Base-by-base conservation (phyloP, 2,888 invertebrate species). In the Drosophila suboccidentalis region DNA sequence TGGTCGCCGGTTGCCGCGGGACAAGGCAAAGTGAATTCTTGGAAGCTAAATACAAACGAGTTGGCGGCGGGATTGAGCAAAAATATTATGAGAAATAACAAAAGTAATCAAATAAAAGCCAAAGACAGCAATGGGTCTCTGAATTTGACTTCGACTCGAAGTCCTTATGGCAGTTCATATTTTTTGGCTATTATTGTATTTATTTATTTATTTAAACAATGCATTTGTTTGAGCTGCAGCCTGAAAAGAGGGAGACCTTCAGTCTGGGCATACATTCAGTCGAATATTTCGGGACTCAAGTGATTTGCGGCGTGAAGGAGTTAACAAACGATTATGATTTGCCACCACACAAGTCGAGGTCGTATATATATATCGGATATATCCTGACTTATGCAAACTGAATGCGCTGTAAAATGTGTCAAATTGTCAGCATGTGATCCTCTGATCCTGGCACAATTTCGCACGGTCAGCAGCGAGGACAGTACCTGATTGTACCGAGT, bases 31-130 rank as follows among this genome's bases (percentile, higher is more conserved):
- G 44, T 69, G 39, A 67, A 64, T 87, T 86, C 85, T 47, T 51
- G 59, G 85, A 86, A 85, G 76, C 71, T 75, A 78, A 78, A 74
- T 67, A 83, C 81, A 82, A 76, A 77, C 65, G 72, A 83, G 80
- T 77, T 64, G 78, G 63, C 71, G 74, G 47, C 67, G 46, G 49
- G 57, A 71, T 70, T 69, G 67, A 73, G 88, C 86, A 62, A 86
- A 86, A 86, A 86, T 87, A 87, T 86, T 86, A 71, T 87, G 86
- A 83, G 83, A 87, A 88, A 81, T 61, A 86, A 86, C 85, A 86
- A 60, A 60, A 68, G 75, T 76, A 75, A 82, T 86, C 80, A 78
- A 83, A 74, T 66, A 80, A 70, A 66, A 70, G 67, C 29, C n/a
- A 34, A 59, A 44, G 15, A 34, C 19, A 39, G 41, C 46, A 38